A percentile compares a stretch with the other conserved stretches of the same genome.
Conservation (phyloP, 2,113 vertebrate species). For the Herpetotheres cachinnans region DNA sequence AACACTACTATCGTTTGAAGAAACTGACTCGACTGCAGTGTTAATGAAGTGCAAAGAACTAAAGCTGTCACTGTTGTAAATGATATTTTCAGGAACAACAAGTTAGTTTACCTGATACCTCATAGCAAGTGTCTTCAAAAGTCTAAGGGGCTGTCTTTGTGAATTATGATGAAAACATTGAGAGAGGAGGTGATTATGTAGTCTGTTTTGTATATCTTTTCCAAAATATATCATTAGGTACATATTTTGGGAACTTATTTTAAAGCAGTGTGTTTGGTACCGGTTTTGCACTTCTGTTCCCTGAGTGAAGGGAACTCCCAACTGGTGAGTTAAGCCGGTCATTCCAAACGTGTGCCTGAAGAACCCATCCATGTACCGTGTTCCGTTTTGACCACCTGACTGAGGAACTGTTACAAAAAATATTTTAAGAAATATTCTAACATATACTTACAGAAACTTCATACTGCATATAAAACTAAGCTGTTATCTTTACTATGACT, state of each 20-base stretch:
- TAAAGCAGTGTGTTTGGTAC: background rate
- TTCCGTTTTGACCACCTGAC: background rate
- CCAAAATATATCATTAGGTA: background rate
- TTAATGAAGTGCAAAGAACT: conserved; percentile 13
- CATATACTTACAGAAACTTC: background rate
- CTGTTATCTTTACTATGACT: background rate
- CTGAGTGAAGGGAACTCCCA: background rate
- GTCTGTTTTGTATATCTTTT: background rate
- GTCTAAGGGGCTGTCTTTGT: background rate
- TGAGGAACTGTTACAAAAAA: background rate
- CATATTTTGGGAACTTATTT: background rate
- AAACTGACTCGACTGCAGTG: background rate
- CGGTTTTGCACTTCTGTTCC: background rate
- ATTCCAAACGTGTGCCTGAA: background rate
- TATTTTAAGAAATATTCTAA: background rate
- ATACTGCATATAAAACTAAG: background rate
- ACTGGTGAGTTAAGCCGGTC: rapidly evolving
- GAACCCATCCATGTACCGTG: background rate
- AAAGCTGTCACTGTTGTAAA: conserved; percentile 1
- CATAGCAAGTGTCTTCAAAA: conserved; percentile 12
- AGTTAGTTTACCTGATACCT: conserved; percentile 23
- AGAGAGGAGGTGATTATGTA: background rate
- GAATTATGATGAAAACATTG: background rate
- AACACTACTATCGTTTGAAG: conserved; percentile 1
- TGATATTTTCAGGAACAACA: conserved; percentile 35